Evolutionary conservation across 2,888 invertebrate species (phyloP), one percentile per base, ranked within the genome.

Genomic region (Hypena proboscidalis): DNA sequence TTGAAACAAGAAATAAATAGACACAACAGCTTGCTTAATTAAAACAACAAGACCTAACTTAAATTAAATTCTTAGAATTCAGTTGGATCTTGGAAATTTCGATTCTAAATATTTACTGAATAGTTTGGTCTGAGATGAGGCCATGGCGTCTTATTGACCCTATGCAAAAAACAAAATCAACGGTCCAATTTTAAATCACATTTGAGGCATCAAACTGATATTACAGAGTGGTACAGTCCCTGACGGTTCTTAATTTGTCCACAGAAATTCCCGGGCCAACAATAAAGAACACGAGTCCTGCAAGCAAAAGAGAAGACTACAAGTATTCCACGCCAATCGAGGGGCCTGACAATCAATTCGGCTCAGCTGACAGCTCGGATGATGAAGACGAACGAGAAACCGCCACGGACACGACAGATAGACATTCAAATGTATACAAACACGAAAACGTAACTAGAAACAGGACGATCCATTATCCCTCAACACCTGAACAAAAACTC

Each of bases 221-320:
- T n/a, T n/a, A n/a, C n/a, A n/a, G n/a, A n/a, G n/a, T n/a, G n/a
- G n/a, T n/a, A n/a, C n/a, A n/a, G n/a, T n/a, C 17, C 22, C 27
- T 44, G 41, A 49, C 35, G 32, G 30, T 13, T 44, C 27, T 20
- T 44, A 53, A 29, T 49, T 64, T 14, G 4, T 45, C 64, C 47
- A 42, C 91, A 96, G 96, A 95, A 87, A 96, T 96, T 64, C 94
- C 95, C n/a, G 95, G 95, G 19, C 94, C 95, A 4, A 93, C 94
- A 23, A 80, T 92, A 46, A 92, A 86, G 66, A 92, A 91, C 66
- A 91, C 92, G 31, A 88, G 92, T 58, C 91, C 92, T 21, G 80
- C 84, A 32, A 78, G 78, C 39, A 87, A 81, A 32, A 94, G 93
- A 76, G 93, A 94, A 77, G 93, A 94, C 43, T 83, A 74, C 58